phyloP scores from a whole-genome alignment of 2,113 vertebrate species.

The Canis aureus region DNA sequence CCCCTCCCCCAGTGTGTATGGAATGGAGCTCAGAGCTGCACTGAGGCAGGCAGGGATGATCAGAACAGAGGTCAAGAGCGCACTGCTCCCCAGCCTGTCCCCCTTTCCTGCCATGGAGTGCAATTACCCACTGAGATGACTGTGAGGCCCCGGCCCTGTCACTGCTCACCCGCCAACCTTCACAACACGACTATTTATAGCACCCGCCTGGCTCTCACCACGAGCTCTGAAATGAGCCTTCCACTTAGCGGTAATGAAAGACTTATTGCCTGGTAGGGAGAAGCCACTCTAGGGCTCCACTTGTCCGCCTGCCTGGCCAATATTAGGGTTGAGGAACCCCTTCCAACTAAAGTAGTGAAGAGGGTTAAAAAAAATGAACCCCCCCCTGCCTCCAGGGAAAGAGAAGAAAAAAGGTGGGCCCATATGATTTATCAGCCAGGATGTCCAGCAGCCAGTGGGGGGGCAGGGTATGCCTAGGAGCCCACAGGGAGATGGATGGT shows the following conservation, averaged over 20 bases:
- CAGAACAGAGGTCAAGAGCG: conserved; percentile 21
- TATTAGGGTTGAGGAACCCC: not conserved
- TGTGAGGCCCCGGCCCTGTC: conserved; percentile 48
- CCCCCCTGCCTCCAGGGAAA: not conserved
- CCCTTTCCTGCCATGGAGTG: not conserved
- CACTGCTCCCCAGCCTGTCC: not conserved
- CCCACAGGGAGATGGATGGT: not conserved
- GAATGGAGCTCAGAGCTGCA: not conserved
- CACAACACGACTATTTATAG: conserved; percentile 80
- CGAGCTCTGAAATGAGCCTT: conserved; percentile 74
- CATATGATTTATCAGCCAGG: not conserved
- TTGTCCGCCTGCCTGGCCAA: conserved; percentile 19
- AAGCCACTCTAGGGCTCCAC: conserved; percentile 65
- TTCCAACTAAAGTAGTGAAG: conserved; percentile 11
- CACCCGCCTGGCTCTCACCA: conserved; percentile 54
- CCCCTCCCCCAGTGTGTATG: not conserved
- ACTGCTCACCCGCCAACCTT: conserved; percentile 70
- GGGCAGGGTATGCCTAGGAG: not conserved
- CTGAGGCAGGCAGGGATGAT: not conserved
- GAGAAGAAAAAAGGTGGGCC: not conserved
- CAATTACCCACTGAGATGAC: conserved; percentile 65
- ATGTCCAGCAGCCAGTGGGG: not conserved
- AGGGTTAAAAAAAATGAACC: not conserved
- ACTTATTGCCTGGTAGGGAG: conserved; percentile 42
- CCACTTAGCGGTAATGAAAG: conserved; percentile 74